Conservation (phyloP, 2,797 vertebrate genomes). For the Halcyon chelicuti region DNA sequence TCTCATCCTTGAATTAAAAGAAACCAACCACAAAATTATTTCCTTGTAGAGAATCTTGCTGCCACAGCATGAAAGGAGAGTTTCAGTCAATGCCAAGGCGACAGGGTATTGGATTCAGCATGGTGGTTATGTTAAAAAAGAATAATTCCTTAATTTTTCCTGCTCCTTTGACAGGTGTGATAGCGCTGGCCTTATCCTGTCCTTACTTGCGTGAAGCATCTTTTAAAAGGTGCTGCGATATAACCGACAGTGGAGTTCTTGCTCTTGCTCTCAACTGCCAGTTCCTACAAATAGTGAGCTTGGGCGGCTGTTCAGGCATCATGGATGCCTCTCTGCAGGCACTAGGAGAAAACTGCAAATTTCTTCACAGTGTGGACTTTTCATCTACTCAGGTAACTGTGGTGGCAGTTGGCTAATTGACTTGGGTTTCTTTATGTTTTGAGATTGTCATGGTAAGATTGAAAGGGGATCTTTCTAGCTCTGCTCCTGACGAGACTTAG, state of each 20-base stretch:
- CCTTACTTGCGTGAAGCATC: conserved; percentile 78
- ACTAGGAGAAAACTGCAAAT: conserved; percentile 82
- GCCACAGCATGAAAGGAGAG: neutral
- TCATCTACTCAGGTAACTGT: conserved; percentile 83
- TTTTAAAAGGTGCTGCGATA: conserved; percentile 80
- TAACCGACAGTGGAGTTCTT: conserved; percentile 84
- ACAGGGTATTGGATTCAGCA: neutral
- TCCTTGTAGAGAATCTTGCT: neutral
- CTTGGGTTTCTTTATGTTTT: neutral
- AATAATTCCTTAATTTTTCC: too few relatives aligned
- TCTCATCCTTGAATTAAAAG: neutral
- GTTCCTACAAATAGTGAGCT: conserved; percentile 80
- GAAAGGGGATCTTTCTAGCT: neutral
- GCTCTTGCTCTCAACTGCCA: conserved; percentile 83
- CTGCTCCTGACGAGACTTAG: neutral
- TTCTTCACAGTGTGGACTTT: conserved; percentile 85
- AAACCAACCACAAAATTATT: neutral
- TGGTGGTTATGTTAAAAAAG: neutral
- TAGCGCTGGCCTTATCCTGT: conserved; percentile 83
- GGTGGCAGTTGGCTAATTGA: neutral
- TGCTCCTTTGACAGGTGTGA: conserved; percentile 78
- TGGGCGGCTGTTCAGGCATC: conserved; percentile 82
- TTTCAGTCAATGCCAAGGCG: neutral
- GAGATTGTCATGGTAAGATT: neutral
- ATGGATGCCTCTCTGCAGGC: conserved; percentile 84